phyloP scores from a whole-genome alignment of 2,797 vertebrate species.

The Oreochromis mossambicus region DNA sequence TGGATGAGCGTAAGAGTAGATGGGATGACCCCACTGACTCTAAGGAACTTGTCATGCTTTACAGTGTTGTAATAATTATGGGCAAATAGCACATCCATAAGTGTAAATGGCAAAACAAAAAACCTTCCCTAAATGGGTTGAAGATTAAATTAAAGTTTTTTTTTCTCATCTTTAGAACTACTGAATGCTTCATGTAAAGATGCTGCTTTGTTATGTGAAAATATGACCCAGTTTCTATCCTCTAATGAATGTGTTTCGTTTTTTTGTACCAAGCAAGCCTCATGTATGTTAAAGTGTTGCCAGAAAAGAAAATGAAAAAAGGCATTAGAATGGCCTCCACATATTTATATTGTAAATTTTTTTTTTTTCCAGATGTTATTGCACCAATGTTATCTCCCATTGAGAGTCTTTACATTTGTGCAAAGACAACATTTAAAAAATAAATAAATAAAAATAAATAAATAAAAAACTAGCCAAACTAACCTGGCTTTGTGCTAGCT shows the following conservation, averaged over 20 bases:
- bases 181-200: neutral
- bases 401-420: too few relatives aligned
- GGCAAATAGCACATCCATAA: neutral
- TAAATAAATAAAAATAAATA: neutral
- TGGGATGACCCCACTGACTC: neutral
- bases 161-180: neutral
- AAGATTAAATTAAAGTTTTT: too few relatives aligned
- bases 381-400: neutral
- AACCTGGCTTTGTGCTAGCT: rapidly evolving
- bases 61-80: neutral
- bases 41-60: neutral
- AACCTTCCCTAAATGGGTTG: too few relatives aligned
- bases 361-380: neutral
- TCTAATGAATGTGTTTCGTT: neutral
- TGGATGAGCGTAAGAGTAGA: neutral
- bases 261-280: neutral
- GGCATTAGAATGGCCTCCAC: rapidly evolving
- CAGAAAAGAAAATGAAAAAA: neutral
- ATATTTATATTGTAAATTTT: rapidly evolving
- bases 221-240: neutral
- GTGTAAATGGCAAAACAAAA: neutral
- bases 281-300: neutral
- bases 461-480: neutral
- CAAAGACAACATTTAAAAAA: neutral
- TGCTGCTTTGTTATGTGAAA: neutral